Percentiles rank a stretch among this genome's conserved stretches.
These are phyloP conservation scores for Caloenas nicobarica DNA, from an alignment of 2,113 vertebrate genomes.

Conservation along the genomic window DNA sequence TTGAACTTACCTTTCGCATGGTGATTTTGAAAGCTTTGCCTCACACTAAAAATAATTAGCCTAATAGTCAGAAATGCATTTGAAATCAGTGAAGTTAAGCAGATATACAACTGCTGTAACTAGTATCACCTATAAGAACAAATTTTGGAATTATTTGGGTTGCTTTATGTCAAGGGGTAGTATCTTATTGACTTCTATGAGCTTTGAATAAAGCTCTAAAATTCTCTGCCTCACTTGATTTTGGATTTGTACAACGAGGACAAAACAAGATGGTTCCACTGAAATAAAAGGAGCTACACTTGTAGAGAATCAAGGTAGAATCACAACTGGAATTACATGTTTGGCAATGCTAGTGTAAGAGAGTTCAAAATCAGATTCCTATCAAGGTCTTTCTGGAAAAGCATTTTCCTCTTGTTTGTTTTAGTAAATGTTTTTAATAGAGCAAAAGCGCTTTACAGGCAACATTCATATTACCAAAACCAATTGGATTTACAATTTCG, in stretches of 20 bases:
- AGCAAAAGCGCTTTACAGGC: constrained; percentile 39
- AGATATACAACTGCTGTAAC: not conserved
- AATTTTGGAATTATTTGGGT: not conserved
- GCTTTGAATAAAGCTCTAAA: not conserved
- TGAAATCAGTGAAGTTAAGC: constrained; percentile 17
- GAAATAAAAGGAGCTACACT: not conserved
- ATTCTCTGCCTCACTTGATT: not conserved
- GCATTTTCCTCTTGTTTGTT: constrained; percentile 9
- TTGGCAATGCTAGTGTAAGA: not conserved
- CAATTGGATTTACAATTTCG: constrained; percentile 44
- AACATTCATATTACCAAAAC: constrained; percentile 43
- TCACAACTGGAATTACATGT: not conserved
- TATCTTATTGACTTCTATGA: not conserved
- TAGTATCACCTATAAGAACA: not conserved
- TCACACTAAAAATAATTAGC: constrained; percentile 2
- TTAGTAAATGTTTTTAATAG: constrained; percentile 53
- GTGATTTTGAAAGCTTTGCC: not conserved
- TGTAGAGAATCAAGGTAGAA: not conserved
- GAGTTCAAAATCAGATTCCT: not conserved
- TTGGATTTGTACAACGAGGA: not conserved
- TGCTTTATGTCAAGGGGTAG: not conserved
- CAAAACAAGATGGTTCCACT: not conserved
- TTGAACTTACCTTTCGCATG: constrained; percentile 24
- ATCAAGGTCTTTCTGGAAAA: constrained; percentile 14
- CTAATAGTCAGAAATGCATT: not conserved